Base-by-base conservation (phyloP, 2,113 vertebrate species). In the Phaetusa simplex region DNA sequence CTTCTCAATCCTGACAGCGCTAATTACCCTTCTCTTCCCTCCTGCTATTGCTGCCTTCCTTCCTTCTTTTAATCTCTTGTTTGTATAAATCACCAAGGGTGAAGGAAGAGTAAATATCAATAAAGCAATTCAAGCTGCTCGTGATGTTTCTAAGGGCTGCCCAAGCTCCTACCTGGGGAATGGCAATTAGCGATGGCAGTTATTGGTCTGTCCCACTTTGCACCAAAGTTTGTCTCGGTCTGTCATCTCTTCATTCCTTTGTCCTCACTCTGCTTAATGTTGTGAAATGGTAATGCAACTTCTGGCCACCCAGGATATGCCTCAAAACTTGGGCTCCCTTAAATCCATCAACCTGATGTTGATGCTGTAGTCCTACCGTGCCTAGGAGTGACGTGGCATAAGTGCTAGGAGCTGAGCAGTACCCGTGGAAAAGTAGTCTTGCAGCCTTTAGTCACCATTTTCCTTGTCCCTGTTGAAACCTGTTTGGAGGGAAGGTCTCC, bases 51-150 rank as follows among this genome's bases (percentile, higher is more conserved):
- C 64, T 90, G 67, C 58, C n/a, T 81, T 85, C 47, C 42, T 91
- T 80, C 79, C 64, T 95, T 76, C 92, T 93, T 91, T 36, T 88
- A 52, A 90, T 96, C 86, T 92, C 77, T 93, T 95, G 72, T 80
- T 97, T 96, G 96, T 96, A 61, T 69, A 87, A 88, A 50, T 50
- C 27, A 55, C 47, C 52, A 61, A 92, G 45, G 77, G 85, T 96
- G 82, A 96, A 95, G 86, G 45, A 79, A 91, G 86, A 91, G 80
- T 95, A 97, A 92, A 90, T 95, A 84, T 84, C 83, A 77, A 5
- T 81, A 91, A 92, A 86, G 47, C 45, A 73, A 38, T 81, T 93
- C 76, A 92, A 86, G 82, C 69, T 20, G 26, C 81, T 95, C 8
- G 12, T 74, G 45, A 14, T 55, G 17, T 77, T 81, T 55, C 29